phyloP scores from a whole-genome alignment of 2,888 invertebrate species.

The Globia sparganii region DNA sequence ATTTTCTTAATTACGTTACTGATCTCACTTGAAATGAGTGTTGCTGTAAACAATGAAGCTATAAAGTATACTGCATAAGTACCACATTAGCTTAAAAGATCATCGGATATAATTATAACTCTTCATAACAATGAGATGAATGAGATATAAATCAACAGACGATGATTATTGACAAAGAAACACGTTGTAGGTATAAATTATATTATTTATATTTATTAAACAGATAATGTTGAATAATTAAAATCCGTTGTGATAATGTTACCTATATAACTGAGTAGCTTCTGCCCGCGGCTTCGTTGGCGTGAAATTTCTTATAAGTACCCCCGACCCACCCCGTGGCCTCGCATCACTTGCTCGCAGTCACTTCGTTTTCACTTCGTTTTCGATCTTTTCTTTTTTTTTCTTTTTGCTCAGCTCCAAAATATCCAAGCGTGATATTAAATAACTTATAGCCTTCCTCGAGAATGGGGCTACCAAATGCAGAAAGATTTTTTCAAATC shows the following conservation, averaged over 20 bases:
- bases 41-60: background rate
- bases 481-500: too few species aligned
- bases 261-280: background rate
- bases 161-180: slow-evolving; percentile 4
- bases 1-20: background rate
- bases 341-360: too few species aligned
- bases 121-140: slow-evolving; percentile 5
- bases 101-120: background rate
- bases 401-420: too few species aligned
- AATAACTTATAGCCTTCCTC: too few species aligned
- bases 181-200: background rate
- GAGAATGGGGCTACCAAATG: too few species aligned
- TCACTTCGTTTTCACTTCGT: too few species aligned
- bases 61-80: background rate
- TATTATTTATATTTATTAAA: background rate
- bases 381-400: too few species aligned
- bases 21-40: background rate
- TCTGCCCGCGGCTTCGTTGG: too few species aligned
- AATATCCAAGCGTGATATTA: too few species aligned
- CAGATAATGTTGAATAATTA: background rate
- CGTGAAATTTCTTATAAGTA: too few species aligned
- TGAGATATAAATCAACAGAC: slow-evolving; percentile 33
- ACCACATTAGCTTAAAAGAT: slow-evolving; percentile 11
- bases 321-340: too few species aligned
- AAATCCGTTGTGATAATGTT: slow-evolving; percentile 4